These are phyloP conservation scores for Drosophila yooni DNA, from an alignment of 2,888 invertebrate species.

Conservation along the genomic window DNA sequence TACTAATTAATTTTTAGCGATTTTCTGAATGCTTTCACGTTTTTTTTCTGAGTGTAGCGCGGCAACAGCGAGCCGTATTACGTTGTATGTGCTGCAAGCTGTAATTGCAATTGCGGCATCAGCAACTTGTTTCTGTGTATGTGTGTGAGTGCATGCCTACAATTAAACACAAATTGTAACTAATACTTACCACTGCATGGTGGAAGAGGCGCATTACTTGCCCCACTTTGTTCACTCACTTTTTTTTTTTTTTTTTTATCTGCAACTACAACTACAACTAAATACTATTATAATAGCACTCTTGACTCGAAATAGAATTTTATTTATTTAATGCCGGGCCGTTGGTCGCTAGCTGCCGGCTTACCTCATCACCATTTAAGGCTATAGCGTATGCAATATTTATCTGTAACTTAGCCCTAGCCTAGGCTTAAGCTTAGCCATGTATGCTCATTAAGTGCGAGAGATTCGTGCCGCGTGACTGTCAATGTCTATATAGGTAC, in stretches of 20 bases:
- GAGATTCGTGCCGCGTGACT: slow-evolving; percentile 33
- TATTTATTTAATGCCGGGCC: slow-evolving; percentile 70
- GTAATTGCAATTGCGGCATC: slow-evolving; percentile 32
- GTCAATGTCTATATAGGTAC: slow-evolving; percentile 36
- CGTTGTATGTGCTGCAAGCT: slow-evolving; percentile 33
- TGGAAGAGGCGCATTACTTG: slow-evolving; percentile 39
- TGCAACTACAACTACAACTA: slow-evolving; percentile 8
- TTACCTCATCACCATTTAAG: slow-evolving; percentile 83
- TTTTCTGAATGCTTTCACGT: background rate
- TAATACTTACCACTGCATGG: slow-evolving; percentile 59
- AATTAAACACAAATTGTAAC: slow-evolving; percentile 80
- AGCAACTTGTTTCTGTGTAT: slow-evolving; percentile 6
- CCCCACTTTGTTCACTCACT: slow-evolving; percentile 50
- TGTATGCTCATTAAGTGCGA: slow-evolving; percentile 58
- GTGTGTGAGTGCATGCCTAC: slow-evolving; percentile 57
- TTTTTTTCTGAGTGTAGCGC: slow-evolving; percentile 3
- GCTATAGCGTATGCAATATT: slow-evolving; percentile 81
- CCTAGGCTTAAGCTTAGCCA: slow-evolving; percentile 65
- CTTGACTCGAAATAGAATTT: slow-evolving; percentile 33
- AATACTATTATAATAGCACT: slow-evolving; percentile 15
- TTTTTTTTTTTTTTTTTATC: background rate
- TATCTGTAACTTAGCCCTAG: slow-evolving; percentile 68
- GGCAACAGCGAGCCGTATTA: slow-evolving; percentile 32
- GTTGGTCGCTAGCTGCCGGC: slow-evolving; percentile 59
- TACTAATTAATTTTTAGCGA: background rate